phyloP scores from a whole-genome alignment of 2,113 vertebrate species.

The Conger conger region DNA sequence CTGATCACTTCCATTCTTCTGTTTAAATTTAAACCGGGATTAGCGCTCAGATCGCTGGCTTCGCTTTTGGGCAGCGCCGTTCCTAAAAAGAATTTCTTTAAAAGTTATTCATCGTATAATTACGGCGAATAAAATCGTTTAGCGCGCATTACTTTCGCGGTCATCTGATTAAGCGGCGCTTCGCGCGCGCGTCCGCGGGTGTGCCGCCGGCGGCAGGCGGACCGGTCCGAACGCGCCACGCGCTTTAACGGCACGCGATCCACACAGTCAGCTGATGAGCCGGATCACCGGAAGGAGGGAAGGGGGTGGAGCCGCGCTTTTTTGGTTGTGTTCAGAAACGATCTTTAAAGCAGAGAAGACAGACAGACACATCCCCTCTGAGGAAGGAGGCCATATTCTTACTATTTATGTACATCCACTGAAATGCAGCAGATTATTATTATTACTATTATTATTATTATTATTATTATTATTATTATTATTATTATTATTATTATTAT shows the following conservation, averaged over 20 bases:
- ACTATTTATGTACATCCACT: not conserved
- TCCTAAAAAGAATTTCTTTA: slow-evolving; percentile 31
- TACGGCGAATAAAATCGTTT: slow-evolving; percentile 25
- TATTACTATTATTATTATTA: too few species aligned
- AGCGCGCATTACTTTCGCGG: slow-evolving; percentile 15
- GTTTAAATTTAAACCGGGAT: slow-evolving; percentile 70
- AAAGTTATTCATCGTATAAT: slow-evolving; percentile 30
- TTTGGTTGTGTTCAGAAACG: not conserved
- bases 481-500: not conserved
- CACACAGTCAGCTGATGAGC: slow-evolving; percentile 34
- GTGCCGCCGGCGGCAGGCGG: slow-evolving; percentile 11
- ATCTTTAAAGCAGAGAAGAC: not conserved
- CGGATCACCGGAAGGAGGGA: slow-evolving; percentile 31
- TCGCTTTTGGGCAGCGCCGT: slow-evolving; percentile 40
- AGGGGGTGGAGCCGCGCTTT: not conserved
- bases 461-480: not conserved
- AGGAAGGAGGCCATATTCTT: not conserved
- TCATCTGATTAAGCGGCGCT: slow-evolving; percentile 24
- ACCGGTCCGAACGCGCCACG: slow-evolving; percentile 17
- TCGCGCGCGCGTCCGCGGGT: not conserved
- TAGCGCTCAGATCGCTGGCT: slow-evolving; percentile 64
- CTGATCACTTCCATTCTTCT: slow-evolving; percentile 52
- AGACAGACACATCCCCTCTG: not conserved
- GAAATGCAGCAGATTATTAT: too few species aligned
- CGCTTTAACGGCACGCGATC: slow-evolving; percentile 16